These are phyloP conservation scores for Xerus rutilus DNA, from an alignment of 2,797 vertebrate genomes.

Conservation along the genomic window DNA sequence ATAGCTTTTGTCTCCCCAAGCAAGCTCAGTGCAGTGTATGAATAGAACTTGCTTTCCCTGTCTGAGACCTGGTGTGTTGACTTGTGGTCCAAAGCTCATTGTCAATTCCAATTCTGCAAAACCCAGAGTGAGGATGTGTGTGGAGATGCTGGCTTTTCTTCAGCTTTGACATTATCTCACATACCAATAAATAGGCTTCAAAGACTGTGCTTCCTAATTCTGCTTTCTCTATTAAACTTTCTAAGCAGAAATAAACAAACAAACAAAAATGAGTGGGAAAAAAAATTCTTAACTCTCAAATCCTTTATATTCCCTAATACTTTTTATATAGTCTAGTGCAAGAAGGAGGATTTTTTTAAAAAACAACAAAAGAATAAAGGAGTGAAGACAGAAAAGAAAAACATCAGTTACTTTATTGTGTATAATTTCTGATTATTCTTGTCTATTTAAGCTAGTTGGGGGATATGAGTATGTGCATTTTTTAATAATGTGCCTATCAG, in stretches of 20 bases:
- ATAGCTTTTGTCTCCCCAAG: background rate
- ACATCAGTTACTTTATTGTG: background rate
- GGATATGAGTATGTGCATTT: background rate
- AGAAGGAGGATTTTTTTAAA: background rate
- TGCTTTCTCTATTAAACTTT: conserved; percentile 1
- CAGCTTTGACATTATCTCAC: conserved; percentile 58
- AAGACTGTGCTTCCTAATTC: background rate
- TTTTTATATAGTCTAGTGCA: background rate
- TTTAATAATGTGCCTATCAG: background rate
- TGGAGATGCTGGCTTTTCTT: conserved; percentile 69
- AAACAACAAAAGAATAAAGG: background rate
- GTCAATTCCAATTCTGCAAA: conserved; percentile 69
- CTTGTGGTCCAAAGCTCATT: conserved; percentile 65
- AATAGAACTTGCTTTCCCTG: background rate
- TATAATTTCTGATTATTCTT: conserved; percentile 24
- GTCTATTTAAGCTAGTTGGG: background rate
- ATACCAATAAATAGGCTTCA: conserved; percentile 46
- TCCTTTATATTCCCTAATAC: background rate
- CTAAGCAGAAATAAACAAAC: background rate
- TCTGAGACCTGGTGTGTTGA: background rate
- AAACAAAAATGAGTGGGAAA: background rate
- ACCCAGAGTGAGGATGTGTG: conserved; percentile 55
- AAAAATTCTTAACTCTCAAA: background rate
- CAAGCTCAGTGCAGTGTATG: background rate
- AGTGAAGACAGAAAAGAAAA: background rate